Evolutionary conservation across 2,888 invertebrate genomes (phyloP), one percentile per base, ranked within the genome.

Genomic region (Caenorhabditis doughertyi): DNA sequence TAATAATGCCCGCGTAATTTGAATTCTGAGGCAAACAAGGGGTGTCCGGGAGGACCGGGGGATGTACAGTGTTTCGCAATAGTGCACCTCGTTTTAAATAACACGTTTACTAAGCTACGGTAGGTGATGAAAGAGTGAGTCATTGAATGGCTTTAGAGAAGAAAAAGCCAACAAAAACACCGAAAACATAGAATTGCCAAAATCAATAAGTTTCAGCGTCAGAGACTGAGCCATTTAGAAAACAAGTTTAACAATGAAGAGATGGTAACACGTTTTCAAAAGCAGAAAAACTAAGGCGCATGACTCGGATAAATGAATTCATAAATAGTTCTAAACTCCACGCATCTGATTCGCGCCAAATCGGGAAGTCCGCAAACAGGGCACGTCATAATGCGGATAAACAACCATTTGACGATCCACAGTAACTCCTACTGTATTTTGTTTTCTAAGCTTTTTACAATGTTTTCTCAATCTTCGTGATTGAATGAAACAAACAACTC

Each of bases 61-160:
- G 9, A 39, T 18, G 23, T 18, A 42, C 39, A 42, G 21, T 27
- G 53, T 74, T 74, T 74, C 74, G 74, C 49, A 74, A 67, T 67
- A 11, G 21, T 25, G 49, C 62, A 51, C 71, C 21, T 18, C n/a
- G 29, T 65, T 56, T 74, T 32, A 32, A 32, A 32, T 49, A n/a
- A 76, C 76, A 76, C 76, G 76, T 76, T 51, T 76, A 76, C 76
- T 68, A 67, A 47, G 21, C 58, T 51, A 47, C 35, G 5, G 21
- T 8, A 13, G 55, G 35, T 65, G 51, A 58, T 76, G 67, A 76
- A 55, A 44, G 39, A 65, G 25, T 21, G 55, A 56, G 11, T 65
- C 65, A 65, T 32, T 25, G 25, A 47, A 60, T 76, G 76, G 76
- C 76, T 76, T 68, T 56, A 35, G 23, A 47, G 56, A 35, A 25